A percentile compares a stretch with the other conserved stretches of the same genome.
phyloP scores from a whole-genome alignment of 1,140 invertebrate species.

The Drosophila sucinea region DNA sequence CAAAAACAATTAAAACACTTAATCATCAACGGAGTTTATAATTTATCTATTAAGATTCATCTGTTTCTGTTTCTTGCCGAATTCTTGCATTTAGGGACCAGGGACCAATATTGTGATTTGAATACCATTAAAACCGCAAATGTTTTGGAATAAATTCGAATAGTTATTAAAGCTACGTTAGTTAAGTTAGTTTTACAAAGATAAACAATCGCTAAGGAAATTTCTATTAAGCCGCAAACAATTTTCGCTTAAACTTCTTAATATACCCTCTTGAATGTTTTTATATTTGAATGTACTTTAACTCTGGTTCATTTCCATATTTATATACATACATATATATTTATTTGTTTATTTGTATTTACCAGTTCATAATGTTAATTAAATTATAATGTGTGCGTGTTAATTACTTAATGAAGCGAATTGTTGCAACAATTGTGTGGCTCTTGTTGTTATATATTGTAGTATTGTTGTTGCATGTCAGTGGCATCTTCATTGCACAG shows the following conservation, averaged over 20 bases:
- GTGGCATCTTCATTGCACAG: slow-evolving; percentile 44
- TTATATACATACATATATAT: not conserved
- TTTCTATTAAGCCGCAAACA: not conserved
- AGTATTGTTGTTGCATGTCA: slow-evolving; percentile 41
- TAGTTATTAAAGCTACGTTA: too few relatives aligned
- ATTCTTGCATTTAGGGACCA: too few relatives aligned
- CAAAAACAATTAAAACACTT: too few relatives aligned
- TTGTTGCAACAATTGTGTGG: slow-evolving; percentile 50
- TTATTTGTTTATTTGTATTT: slow-evolving; percentile 26
- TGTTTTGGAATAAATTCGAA: too few relatives aligned
- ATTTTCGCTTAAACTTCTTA: not conserved
- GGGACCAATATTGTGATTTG: too few relatives aligned
- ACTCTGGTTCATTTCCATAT: slow-evolving; percentile 3
- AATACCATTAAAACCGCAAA: too few relatives aligned
- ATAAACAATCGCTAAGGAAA: too few relatives aligned
- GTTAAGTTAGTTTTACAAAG: too few relatives aligned
- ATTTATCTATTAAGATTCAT: too few relatives aligned
- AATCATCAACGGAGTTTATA: too few relatives aligned
- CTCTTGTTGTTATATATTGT: slow-evolving; percentile 23
- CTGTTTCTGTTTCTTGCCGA: too few relatives aligned
- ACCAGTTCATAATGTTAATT: slow-evolving; percentile 58
- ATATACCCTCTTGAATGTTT: not conserved
- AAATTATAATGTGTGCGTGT: slow-evolving; percentile 64
- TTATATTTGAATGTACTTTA: slow-evolving; percentile 8
- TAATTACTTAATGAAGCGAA: slow-evolving; percentile 78